Conservation (phyloP, 2,113 vertebrate species). For the Pavo muticus region DNA sequence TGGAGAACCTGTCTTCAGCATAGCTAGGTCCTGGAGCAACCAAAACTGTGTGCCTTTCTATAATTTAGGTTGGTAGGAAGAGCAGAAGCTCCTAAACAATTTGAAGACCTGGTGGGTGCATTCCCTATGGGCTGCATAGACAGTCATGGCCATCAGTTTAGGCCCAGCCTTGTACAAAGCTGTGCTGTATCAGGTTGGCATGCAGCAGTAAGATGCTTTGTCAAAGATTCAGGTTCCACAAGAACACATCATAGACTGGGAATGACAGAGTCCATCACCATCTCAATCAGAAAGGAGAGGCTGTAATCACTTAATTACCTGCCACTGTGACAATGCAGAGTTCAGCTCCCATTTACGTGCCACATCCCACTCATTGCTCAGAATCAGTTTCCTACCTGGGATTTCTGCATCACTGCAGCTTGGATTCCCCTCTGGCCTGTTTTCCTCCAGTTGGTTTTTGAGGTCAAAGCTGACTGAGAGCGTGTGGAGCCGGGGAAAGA, state of each 20-base stretch:
- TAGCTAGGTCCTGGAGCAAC: neutral
- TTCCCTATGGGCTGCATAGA: rapidly evolving
- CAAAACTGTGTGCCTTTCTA: neutral
- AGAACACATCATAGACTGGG: neutral
- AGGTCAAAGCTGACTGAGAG: constrained; percentile 82
- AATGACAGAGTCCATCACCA: neutral
- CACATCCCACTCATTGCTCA: neutral
- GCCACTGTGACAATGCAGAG: rapidly evolving
- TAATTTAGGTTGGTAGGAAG: neutral
- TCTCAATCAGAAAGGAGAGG: neutral
- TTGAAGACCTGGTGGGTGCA: rapidly evolving
- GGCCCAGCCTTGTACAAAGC: neutral
- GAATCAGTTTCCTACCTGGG: constrained; percentile 71
- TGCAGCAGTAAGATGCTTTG: neutral
- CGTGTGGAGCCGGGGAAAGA: constrained; percentile 71
- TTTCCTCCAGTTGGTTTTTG: constrained; percentile 73
- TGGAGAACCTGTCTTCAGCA: neutral
- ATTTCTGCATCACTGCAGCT: constrained; percentile 69
- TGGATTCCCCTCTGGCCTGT: constrained; percentile 51
- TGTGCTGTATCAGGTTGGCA: neutral
- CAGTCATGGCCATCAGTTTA: neutral
- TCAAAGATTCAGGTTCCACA: neutral
- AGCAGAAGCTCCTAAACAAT: neutral
- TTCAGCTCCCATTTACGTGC: neutral
- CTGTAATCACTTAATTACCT: neutral